Evolutionary conservation across 2,797 vertebrate genomes (phyloP).

Genomic region (Ara ararauna): DNA sequence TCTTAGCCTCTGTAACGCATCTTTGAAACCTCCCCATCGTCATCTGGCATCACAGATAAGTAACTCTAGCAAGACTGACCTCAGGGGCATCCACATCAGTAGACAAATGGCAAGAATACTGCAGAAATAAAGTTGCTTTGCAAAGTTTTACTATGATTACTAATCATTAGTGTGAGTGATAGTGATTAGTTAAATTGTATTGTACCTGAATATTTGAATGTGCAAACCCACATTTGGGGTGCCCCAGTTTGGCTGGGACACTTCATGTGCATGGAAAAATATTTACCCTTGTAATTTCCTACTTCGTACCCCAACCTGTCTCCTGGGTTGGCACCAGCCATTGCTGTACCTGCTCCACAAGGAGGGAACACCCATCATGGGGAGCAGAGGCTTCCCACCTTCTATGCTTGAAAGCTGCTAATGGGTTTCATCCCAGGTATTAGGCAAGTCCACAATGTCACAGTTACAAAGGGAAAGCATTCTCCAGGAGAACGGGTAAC

Average conservation of each 20-base stretch:
- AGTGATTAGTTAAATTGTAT: neutral
- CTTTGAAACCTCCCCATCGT: neutral
- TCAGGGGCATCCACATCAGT: neutral
- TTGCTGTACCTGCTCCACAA: neutral
- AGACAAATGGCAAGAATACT: neutral
- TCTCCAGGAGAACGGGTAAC: neutral
- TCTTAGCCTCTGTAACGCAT: neutral
- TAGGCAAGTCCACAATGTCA: neutral
- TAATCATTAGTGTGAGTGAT: neutral
- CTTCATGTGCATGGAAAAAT: neutral
- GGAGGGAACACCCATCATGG: neutral
- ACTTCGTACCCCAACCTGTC: neutral
- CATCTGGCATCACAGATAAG: neutral
- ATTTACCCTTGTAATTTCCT: neutral
- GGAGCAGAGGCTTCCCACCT: neutral
- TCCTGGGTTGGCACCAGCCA: accelerated
- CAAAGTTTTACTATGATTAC: neutral
- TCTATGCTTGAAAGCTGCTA: neutral
- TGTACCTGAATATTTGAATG: neutral
- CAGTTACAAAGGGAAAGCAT: neutral
- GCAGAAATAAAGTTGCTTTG: neutral
- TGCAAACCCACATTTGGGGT: neutral
- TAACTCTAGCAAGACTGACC: neutral
- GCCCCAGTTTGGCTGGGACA: neutral
- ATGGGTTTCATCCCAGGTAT: neutral